These are phyloP conservation scores for Tympanuchus pallidicinctus DNA, from an alignment of 2,113 vertebrate genomes.

Conservation along the genomic window DNA sequence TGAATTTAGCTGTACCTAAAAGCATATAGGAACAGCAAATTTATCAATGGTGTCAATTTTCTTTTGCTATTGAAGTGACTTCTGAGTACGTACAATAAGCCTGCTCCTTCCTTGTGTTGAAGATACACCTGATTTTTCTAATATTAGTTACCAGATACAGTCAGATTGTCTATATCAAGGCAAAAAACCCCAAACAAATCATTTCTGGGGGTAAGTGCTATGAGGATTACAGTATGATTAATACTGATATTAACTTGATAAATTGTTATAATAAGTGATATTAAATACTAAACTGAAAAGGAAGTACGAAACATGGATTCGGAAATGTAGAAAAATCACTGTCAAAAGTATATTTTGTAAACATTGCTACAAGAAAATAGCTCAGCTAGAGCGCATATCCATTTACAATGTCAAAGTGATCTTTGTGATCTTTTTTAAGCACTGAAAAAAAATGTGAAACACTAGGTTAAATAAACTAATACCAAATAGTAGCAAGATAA, in stretches of 20 bases:
- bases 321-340: background rate
- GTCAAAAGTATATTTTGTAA: background rate
- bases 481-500: background rate
- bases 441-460: background rate
- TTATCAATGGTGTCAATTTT: background rate
- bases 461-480: background rate
- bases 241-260: background rate
- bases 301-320: background rate
- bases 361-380: background rate
- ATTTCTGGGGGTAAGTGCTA: background rate
- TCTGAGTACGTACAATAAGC: background rate
- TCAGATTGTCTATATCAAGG: background rate
- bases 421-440: background rate
- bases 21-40: background rate
- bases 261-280: rapidly evolving
- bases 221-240: background rate
- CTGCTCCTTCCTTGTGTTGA: background rate
- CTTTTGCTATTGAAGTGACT: background rate
- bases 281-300: background rate
- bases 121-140: background rate
- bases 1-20: background rate
- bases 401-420: background rate
- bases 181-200: background rate
- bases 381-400: background rate
- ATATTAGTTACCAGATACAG: background rate